phyloP scores from a whole-genome alignment of 1,140 invertebrate species.

The Drosophila chauvacae region DNA sequence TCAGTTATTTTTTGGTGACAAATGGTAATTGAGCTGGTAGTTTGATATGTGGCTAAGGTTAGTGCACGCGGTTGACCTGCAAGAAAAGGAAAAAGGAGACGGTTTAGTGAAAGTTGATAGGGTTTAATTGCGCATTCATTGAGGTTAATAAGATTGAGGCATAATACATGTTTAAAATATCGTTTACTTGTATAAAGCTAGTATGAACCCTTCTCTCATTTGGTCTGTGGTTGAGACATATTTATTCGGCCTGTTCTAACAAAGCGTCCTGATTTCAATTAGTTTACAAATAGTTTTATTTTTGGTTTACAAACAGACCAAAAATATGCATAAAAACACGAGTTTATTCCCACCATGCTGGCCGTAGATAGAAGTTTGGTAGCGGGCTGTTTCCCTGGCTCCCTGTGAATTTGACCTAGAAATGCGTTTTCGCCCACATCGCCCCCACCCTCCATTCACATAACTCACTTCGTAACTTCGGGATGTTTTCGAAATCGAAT shows the following conservation, averaged over 20 bases:
- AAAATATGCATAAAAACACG: conserved; percentile 30
- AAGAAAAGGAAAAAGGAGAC: conserved; percentile 5
- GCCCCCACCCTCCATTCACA: conserved; percentile 9
- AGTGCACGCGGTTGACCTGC: conserved; percentile 8
- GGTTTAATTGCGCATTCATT: neutral
- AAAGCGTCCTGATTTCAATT: conserved; percentile 34
- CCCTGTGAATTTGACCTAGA: conserved; percentile 74
- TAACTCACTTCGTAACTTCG: conserved; percentile 39
- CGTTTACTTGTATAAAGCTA: neutral
- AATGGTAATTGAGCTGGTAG: conserved; percentile 32
- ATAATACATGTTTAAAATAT: neutral
- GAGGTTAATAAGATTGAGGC: neutral
- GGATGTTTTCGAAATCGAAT: conserved; percentile 62
- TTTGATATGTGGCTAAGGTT: conserved; percentile 36
- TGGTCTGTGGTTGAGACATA: conserved; percentile 6
- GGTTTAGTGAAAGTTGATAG: neutral
- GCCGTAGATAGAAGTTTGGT: conserved; percentile 5
- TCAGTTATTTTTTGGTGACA: conserved; percentile 9
- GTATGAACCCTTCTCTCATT: neutral
- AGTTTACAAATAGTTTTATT: conserved; percentile 36
- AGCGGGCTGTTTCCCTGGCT: conserved; percentile 48
- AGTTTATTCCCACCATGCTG: conserved; percentile 21
- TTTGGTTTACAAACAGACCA: conserved; percentile 36
- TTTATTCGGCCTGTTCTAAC: conserved; percentile 13
- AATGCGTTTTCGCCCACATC: conserved; percentile 54